Evolutionary conservation across 2,888 invertebrate genomes (phyloP).

Genomic region (Fabriciana adippe): DNA sequence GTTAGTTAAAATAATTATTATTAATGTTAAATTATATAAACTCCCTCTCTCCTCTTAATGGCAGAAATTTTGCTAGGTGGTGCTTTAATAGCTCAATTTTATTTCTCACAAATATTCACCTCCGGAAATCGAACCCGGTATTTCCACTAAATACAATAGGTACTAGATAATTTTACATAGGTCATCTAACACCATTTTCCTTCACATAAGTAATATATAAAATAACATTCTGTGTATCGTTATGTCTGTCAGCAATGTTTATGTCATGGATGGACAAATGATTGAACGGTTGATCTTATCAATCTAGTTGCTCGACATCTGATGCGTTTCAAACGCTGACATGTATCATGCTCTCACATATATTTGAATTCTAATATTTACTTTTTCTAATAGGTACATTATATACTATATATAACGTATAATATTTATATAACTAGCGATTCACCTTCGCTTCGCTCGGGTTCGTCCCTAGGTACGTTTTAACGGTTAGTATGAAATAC

Average conservation of each 20-base stretch:
- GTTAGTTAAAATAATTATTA: no score
- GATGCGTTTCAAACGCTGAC: slow-evolving; percentile 21
- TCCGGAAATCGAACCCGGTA: no score
- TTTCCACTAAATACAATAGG: no score
- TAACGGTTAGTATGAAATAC: no score
- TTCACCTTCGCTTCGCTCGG: no score
- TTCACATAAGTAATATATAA: not conserved
- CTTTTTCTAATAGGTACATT: not conserved
- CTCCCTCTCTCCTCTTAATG: no score
- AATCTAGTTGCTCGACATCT: slow-evolving; percentile 41
- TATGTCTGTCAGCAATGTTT: slow-evolving; percentile 18
- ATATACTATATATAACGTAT: not conserved
- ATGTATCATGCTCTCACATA: slow-evolving; percentile 42
- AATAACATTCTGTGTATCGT: slow-evolving; percentile 4
- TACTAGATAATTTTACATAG: no score
- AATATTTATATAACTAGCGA: not conserved
- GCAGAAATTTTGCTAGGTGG: no score
- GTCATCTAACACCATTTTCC: not conserved
- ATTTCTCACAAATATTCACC: no score
- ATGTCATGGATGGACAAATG: slow-evolving; percentile 11
- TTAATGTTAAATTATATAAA: no score
- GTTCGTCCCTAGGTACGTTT: no score
- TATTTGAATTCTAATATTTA: slow-evolving; percentile 45
- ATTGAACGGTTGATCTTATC: slow-evolving; percentile 36
- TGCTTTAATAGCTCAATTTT: no score